phyloP scores from a whole-genome alignment of 2,797 vertebrate genomes.

The Xiphophorus birchmanni region DNA sequence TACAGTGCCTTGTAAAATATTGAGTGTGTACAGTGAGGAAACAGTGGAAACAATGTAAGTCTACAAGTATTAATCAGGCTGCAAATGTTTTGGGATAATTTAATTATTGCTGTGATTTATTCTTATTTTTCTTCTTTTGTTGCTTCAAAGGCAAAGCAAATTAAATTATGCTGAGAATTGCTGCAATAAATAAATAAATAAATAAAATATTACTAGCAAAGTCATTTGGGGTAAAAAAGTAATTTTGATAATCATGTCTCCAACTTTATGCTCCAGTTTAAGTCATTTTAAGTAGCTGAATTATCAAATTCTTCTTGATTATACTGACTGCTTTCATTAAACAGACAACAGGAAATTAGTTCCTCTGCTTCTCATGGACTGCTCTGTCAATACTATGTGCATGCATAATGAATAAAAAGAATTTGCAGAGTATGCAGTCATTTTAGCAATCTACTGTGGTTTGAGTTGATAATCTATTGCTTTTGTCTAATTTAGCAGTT shows the following conservation, averaged over 20 bases:
- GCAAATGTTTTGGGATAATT: conserved; percentile 40
- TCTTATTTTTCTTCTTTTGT: conserved; percentile 10
- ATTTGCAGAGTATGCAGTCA: conserved; percentile 53
- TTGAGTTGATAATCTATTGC: conserved; percentile 48
- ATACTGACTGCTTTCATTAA: conserved; percentile 50
- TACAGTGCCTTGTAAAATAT: conserved; percentile 58
- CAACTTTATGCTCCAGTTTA: conserved; percentile 33
- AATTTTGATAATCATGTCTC: conserved; percentile 21
- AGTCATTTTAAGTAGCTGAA: conserved; percentile 51
- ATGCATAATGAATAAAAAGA: conserved; percentile 45
- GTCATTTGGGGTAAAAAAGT: conserved; percentile 24
- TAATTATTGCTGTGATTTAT: conserved; percentile 29
- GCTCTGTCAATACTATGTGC: conserved; percentile 23
- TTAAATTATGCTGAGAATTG: conserved; percentile 21
- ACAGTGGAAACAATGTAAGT: conserved; percentile 45
- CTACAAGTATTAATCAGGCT: conserved; percentile 34
- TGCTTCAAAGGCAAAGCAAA: conserved; percentile 11
- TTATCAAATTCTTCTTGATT: conserved; percentile 57
- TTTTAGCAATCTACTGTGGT: conserved; percentile 40
- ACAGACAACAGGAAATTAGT: conserved; percentile 48
- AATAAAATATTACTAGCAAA: background rate
- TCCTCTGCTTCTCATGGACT: conserved; percentile 24
- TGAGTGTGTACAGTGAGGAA: conserved; percentile 55
- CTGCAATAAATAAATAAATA: background rate
- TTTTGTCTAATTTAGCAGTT: conserved; percentile 44